Evolutionary conservation across 1,140 invertebrate species (phyloP), one percentile per base, ranked within the genome.

Genomic region (Drosophila nannoptera): DNA sequence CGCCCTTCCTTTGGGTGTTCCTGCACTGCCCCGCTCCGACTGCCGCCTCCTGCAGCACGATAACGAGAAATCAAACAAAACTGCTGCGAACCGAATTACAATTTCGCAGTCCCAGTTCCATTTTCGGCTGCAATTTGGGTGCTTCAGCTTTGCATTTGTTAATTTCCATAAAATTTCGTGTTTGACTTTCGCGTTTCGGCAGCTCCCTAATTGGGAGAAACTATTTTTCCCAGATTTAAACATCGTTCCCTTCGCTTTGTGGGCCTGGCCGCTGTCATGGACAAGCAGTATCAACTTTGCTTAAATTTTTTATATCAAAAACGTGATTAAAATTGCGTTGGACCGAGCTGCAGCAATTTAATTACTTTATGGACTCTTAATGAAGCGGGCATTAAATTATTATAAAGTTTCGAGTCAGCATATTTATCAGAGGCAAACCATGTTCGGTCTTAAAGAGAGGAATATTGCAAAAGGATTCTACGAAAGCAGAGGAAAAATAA

Each of bases 41-140:
- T 38, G 2, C 22, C 16, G 9, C 7, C 11, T 8, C 50, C 9
- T 48, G 2, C 5, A 38, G 33, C 11, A 29, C 66, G 78, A 82
- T 72, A 72, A 77, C 55, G 49, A 78, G 73, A 83, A 73, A 69
- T 75, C 78, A 83, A 83, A 82, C 61, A 83, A 78, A 22, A 75
- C 63, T 40, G 40, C 36, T 38, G 29, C 43, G 33, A 31, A 42
- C 35, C 7, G 42, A 60, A 50, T 36, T 32, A 11, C 11, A 43
- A 29, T n/a, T n/a, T n/a, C n/a, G n/a, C 14, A 38, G 22, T 33
- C 4, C 9, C 42, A 46, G 31, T 6, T 32, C 12, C 61, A 46
- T 12, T 6, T 32, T 11, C 61, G 78, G 69, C 69, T 73, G 69
- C 64, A 69, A 42, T 61, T 46, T 63, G 40, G 33, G 32, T 56